Conservation (phyloP, 2,113 vertebrate species). For the Colinus virginianus region DNA sequence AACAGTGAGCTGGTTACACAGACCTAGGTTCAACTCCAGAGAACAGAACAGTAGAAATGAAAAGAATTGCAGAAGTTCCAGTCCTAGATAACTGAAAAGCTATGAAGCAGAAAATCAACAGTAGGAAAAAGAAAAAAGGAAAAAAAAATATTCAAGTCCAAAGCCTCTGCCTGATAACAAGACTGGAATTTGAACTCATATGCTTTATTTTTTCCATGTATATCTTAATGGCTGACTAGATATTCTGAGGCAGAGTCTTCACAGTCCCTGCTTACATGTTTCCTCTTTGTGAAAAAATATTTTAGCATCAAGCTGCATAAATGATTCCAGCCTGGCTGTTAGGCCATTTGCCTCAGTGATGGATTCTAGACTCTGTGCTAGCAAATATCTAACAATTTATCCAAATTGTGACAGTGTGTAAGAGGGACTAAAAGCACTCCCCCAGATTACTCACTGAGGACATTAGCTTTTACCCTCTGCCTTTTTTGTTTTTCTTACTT, state of each 20-base stretch:
- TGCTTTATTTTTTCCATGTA: neutral
- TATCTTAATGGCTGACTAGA: neutral
- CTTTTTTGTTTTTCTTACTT: neutral
- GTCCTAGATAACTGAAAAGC: neutral
- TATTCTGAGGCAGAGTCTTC: slow-evolving; percentile 8
- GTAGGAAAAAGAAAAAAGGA: neutral
- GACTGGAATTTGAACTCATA: neutral
- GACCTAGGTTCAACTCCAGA: neutral
- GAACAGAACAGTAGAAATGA: neutral
- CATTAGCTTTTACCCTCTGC: neutral
- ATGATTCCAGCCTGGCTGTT: neutral
- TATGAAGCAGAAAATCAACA: neutral
- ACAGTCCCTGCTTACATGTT: neutral
- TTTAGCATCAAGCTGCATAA: neutral
- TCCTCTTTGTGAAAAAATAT: neutral
- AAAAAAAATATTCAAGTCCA: neutral
- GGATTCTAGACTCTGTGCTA: neutral
- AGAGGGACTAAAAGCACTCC: neutral
- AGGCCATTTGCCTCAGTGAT: neutral
- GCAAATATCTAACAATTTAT: slow-evolving; percentile 10
- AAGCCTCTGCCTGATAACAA: neutral
- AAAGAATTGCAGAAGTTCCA: neutral
- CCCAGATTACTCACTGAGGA: neutral
- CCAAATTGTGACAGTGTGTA: neutral
- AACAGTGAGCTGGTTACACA: neutral